phyloP scores from a whole-genome alignment of 2,888 invertebrate species.

The Synergus laeviventris region DNA sequence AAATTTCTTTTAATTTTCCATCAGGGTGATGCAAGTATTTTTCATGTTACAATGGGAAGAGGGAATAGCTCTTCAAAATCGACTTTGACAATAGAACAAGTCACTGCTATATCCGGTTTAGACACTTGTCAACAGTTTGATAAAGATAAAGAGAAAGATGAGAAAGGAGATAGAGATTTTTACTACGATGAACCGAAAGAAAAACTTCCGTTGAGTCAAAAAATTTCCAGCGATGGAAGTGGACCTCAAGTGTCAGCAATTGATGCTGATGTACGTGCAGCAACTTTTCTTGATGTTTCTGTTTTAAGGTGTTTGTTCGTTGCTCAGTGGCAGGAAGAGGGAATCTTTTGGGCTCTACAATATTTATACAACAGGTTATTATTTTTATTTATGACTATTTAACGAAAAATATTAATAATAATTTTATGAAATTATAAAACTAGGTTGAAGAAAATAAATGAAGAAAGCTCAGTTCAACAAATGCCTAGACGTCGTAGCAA shows the following conservation, averaged over 20 bases:
- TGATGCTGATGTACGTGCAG: conserved; percentile 83
- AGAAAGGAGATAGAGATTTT: conserved; percentile 11
- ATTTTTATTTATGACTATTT: conserved; percentile 40
- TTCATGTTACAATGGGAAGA: conserved; percentile 80
- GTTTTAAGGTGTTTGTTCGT: conserved; percentile 96
- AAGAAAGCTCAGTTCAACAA: conserved; percentile 86
- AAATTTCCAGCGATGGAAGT: conserved; percentile 27
- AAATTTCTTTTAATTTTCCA: background rate
- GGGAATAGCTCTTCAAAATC: conserved; percentile 75
- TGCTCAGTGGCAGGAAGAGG: conserved; percentile 98
- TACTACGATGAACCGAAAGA: background rate
- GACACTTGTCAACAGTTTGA: conserved; percentile 66
- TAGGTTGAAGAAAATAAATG: conserved; percentile 91
- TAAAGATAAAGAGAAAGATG: background rate
- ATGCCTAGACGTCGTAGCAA: conserved; percentile 92
- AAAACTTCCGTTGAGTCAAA: background rate
- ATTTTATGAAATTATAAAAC: conserved; percentile 14
- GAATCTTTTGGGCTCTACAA: conserved; percentile 97
- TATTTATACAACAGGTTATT: conserved; percentile 90
- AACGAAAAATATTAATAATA: conserved; percentile 43
- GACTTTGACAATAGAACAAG: conserved; percentile 77
- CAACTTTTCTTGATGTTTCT: conserved; percentile 97
- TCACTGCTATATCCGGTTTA: conserved; percentile 74
- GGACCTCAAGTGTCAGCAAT: conserved; percentile 51
- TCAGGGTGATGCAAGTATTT: conserved; percentile 87